phyloP scores from a whole-genome alignment of 2,888 invertebrate genomes.

The Parasteatoda lunata region DNA sequence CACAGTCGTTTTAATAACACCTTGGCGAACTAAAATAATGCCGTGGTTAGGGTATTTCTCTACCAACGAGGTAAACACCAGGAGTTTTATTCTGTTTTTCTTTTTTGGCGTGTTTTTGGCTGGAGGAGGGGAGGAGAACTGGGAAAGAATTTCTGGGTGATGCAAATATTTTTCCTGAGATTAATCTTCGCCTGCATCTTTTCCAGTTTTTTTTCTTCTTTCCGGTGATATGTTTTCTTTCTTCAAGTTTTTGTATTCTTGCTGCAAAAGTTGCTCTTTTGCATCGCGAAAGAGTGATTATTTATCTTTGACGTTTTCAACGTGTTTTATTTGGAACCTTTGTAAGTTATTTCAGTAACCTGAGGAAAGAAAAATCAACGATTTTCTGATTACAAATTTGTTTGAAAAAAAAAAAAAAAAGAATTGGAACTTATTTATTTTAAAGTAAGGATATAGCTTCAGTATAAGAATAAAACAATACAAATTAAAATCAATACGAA shows the following conservation, averaged over 20 bases:
- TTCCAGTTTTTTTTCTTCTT: constrained; percentile 13
- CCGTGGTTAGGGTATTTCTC: constrained; percentile 9
- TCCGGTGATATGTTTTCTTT: constrained; percentile 4
- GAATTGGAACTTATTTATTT: too few species aligned
- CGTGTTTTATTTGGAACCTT: constrained; percentile 12
- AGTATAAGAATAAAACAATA: too few species aligned
- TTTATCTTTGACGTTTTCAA: constrained; percentile 20
- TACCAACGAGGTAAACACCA: too few species aligned
- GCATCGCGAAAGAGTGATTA: neutral
- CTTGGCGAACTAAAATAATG: constrained; percentile 39
- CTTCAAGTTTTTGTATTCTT: constrained; percentile 8
- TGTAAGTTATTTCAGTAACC: neutral
- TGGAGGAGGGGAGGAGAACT: neutral
- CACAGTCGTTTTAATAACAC: constrained; percentile 25
- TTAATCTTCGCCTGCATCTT: constrained; percentile 42
- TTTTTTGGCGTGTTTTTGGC: neutral
- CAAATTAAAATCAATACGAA: too few species aligned
- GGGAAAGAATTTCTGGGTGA: constrained; percentile 28
- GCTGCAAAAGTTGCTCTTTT: constrained; percentile 6
- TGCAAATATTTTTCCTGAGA: constrained; percentile 53
- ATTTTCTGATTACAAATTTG: too few species aligned
- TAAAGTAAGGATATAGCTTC: too few species aligned
- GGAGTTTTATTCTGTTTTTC: constrained; percentile 21
- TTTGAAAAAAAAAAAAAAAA: too few species aligned
- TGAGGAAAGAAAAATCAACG: neutral